Evolutionary conservation across 2,797 vertebrate species (phyloP).

Genomic region (Setipinna tenuifilis): DNA sequence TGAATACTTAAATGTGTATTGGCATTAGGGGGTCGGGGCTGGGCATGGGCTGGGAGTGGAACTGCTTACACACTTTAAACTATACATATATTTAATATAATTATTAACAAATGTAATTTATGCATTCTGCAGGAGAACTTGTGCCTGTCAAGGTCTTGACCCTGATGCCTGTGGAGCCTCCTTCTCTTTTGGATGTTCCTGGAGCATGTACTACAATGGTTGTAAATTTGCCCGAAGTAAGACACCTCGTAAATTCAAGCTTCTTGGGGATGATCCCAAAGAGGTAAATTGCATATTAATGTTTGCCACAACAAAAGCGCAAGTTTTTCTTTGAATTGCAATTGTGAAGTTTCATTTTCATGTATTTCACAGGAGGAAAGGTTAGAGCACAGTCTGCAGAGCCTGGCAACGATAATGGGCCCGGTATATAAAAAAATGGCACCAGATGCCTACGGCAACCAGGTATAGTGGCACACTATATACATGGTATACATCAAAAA

Average conservation of each 20-base stretch:
- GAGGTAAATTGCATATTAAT: conserved; percentile 78
- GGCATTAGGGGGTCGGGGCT: too few species aligned
- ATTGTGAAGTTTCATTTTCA: neutral
- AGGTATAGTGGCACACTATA: conserved; percentile 73
- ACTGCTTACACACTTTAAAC: too few species aligned
- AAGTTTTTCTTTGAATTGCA: neutral
- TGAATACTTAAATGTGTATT: too few species aligned
- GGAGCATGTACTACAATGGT: conserved; percentile 99
- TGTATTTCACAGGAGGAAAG: conserved; percentile 86
- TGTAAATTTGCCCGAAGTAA: conserved; percentile 99
- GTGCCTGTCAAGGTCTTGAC: conserved; percentile 95
- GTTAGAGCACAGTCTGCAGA: conserved; percentile 89
- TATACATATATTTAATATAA: neutral
- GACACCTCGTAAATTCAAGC: conserved; percentile 96
- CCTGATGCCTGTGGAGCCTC: conserved; percentile 93
- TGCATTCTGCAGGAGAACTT: conserved; percentile 83
- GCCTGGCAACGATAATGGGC: conserved; percentile 87
- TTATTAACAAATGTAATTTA: neutral
- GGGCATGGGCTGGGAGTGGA: too few species aligned
- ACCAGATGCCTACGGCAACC: conserved; percentile 94
- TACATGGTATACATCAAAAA: neutral
- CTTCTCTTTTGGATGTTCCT: conserved; percentile 99
- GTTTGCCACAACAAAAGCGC: neutral
- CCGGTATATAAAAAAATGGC: conserved; percentile 94
- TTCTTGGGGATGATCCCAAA: conserved; percentile 91